These are phyloP conservation scores for Coturnix japonica DNA, from an alignment of 2,113 vertebrate species.

Conservation along the genomic window DNA sequence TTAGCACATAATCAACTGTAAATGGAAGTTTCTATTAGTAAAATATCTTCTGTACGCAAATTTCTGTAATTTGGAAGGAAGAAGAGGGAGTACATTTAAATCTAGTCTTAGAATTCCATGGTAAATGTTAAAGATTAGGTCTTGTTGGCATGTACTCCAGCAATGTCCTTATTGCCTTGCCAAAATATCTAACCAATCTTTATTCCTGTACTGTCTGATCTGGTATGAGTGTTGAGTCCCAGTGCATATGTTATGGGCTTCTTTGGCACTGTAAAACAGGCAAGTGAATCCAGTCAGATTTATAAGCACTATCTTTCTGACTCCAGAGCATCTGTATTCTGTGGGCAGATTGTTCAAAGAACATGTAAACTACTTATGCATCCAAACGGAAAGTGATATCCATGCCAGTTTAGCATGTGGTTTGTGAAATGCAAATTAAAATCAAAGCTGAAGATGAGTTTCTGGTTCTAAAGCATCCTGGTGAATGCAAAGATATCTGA, in stretches of 20 bases:
- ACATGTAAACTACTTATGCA: slow-evolving; percentile 43
- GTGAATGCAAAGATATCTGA: not conserved
- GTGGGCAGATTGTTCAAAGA: slow-evolving; percentile 53
- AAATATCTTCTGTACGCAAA: not conserved
- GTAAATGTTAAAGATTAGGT: not conserved
- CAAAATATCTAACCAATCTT: slow-evolving; percentile 24
- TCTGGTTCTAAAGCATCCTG: not conserved
- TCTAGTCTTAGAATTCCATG: not conserved
- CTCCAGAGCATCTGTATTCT: slow-evolving; percentile 62
- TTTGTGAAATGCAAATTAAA: slow-evolving; percentile 55
- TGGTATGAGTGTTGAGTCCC: not conserved
- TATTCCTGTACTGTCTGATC: slow-evolving; percentile 9
- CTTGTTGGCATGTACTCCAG: not conserved
- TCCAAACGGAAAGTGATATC: slow-evolving; percentile 22
- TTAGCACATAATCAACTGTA: slow-evolving; percentile 26
- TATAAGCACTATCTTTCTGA: slow-evolving; percentile 20
- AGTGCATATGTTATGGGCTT: not conserved
- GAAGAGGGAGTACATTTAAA: not conserved
- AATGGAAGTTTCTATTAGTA: slow-evolving; percentile 10
- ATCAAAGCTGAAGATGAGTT: slow-evolving; percentile 38
- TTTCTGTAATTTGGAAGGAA: slow-evolving; percentile 29
- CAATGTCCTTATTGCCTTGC: not conserved
- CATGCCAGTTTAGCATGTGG: slow-evolving; percentile 22
- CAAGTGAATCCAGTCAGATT: slow-evolving; percentile 22
- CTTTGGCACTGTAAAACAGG: slow-evolving; percentile 18